These are phyloP conservation scores for Yoshiicerus persimilis DNA, from an alignment of 1,140 invertebrate species.

Conservation along the genomic window DNA sequence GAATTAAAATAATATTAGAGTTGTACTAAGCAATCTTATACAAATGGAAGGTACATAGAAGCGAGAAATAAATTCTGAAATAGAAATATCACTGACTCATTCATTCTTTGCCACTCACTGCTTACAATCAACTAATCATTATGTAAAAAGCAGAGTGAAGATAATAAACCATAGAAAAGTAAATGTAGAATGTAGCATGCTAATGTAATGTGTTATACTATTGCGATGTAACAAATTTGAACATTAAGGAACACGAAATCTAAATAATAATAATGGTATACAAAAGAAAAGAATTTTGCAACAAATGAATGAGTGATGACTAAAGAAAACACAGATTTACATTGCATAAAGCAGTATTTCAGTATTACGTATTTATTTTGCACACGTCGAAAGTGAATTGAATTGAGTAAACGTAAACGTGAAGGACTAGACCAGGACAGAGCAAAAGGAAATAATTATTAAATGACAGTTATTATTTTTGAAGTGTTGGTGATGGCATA, in stretches of 20 bases:
- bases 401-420: background rate
- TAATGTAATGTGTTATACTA: background rate
- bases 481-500: background rate
- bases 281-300: background rate
- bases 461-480: slow-evolving; percentile 1
- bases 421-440: background rate
- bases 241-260: background rate
- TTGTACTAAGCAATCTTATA: background rate
- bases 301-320: background rate
- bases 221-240: background rate
- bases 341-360: background rate
- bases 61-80: background rate
- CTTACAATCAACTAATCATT: background rate
- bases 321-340: background rate
- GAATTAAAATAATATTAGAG: background rate
- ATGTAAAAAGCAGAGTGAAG: background rate
- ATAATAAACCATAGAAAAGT: background rate
- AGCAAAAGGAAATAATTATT: background rate
- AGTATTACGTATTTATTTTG: background rate
- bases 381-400: background rate
- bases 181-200: background rate
- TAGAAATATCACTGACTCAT: background rate
- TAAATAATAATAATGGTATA: background rate
- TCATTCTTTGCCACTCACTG: background rate
- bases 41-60: background rate